Base-by-base conservation (phyloP, 2,888 invertebrate species). In the Xylota sylvarum region DNA sequence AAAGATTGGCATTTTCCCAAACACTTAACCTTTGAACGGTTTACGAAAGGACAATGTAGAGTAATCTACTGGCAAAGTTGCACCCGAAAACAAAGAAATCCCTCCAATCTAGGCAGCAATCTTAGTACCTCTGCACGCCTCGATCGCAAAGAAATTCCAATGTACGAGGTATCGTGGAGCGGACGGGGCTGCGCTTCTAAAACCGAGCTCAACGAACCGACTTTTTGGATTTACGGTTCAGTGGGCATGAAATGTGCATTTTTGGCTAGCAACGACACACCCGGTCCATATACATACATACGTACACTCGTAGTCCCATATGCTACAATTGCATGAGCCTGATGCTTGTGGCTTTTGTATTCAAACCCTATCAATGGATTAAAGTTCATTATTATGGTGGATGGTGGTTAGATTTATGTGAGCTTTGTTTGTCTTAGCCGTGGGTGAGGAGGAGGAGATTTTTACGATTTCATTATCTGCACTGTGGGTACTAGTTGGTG, bases 181-280 rank as follows among this genome's bases (percentile, higher is more conserved):
- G 14, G 43, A 76, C 52, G n/a, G 52, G 40, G 12, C 7, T 50
- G 3, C 40, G 17, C 27, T 43, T 17, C 40, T 27, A 37, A 48
- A 62, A 12, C 46, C 79, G 65, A 37, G 50, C 65, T 73, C 48
- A 40, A 48, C n/a, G 48, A 37, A 48, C 69, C 9, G 17, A 74
- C 73, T 65, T 76, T 46, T 67, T 70, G 62, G 62, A 69, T 86
- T 69, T 69, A 73, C 67, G 77, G 72, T 78, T 82, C 86, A 64
- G 62, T 72, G 70, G 65, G 82, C 86, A 82, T 78, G 52, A 55
- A 77, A 81, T 56, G 82, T 78, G 77, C 82, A 86, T 81, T 81
- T 81, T 81, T 43, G 72, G 76, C 62, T 74, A 80, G 40, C 65
- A 70, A 19, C 55, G 84, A 37, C 85, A 85, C 85, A 85, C 85